phyloP scores from a whole-genome alignment of 1,140 invertebrate genomes.

The Zaprionus camerounensis region DNA sequence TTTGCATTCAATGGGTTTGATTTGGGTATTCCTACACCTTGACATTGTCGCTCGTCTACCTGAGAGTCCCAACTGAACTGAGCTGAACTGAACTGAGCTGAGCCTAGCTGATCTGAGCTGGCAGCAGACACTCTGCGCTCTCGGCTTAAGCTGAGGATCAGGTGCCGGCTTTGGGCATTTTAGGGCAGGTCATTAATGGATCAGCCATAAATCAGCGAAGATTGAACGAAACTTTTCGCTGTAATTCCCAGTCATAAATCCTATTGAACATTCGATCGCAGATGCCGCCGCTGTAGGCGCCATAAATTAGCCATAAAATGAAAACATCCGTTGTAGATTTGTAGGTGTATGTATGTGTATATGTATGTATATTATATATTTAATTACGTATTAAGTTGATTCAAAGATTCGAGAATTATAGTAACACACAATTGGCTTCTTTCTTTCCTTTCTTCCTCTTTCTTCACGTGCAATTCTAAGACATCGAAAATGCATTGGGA shows the following conservation, averaged over 20 bases:
- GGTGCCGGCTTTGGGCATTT: constrained; percentile 56
- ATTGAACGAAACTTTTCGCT: constrained; percentile 68
- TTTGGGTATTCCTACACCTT: constrained; percentile 75
- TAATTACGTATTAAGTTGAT: constrained; percentile 77
- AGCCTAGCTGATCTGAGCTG: background rate
- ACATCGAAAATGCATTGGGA: constrained; percentile 38
- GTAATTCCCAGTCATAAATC: constrained; percentile 57
- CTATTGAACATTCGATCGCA: constrained; percentile 45
- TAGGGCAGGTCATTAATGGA: constrained; percentile 72
- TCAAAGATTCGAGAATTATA: constrained; percentile 61
- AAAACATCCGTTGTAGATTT: background rate
- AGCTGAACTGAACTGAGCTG: background rate
- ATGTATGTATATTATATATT: constrained; percentile 42
- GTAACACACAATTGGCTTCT: constrained; percentile 38
- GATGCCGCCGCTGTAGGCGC: constrained; percentile 9
- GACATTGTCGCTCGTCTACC: constrained; percentile 61
- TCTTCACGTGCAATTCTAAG: constrained; percentile 3
- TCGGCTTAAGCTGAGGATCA: constrained; percentile 48
- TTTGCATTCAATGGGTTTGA: constrained; percentile 74
- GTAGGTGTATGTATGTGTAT: background rate
- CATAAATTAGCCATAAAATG: constrained; percentile 27
- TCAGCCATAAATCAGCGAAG: constrained; percentile 52
- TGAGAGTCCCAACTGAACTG: constrained; percentile 13
- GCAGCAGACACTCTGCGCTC: background rate
- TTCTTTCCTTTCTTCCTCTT: background rate